A percentile compares a stretch with the other conserved stretches of the same genome.
phyloP scores from a whole-genome alignment of 2,797 vertebrate species.

The Champsocephalus esox region DNA sequence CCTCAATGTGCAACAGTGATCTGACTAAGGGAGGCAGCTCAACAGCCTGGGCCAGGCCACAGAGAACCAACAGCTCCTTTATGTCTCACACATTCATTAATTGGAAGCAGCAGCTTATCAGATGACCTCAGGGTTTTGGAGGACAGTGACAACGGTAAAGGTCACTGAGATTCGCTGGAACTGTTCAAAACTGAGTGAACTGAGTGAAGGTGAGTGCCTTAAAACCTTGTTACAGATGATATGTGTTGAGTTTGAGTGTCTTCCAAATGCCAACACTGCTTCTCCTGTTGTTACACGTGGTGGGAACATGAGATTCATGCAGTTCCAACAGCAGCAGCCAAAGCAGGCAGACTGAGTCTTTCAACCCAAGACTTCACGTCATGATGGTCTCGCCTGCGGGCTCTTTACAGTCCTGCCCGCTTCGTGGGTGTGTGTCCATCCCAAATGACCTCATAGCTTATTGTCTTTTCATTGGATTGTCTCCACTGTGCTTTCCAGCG shows the following conservation, averaged over 20 bases:
- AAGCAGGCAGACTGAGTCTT: slow-evolving; percentile 3
- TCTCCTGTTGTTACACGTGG: slow-evolving; percentile 6
- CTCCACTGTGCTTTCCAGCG: slow-evolving; percentile 30
- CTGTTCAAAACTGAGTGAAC: not conserved
- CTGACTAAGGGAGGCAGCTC: too few species aligned
- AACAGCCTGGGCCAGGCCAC: not conserved
- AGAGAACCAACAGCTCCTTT: not conserved
- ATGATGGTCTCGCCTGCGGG: slow-evolving; percentile 48
- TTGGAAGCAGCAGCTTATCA: not conserved
- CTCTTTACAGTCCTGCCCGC: slow-evolving; percentile 23
- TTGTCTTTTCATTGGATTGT: slow-evolving; percentile 50
- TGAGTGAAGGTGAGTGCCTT: not conserved
- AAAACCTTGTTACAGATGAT: slow-evolving; percentile 22
- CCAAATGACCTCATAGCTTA: slow-evolving; percentile 48
- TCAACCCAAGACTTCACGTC: slow-evolving; percentile 54
- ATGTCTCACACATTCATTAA: not conserved
- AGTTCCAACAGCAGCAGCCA: slow-evolving; percentile 21
- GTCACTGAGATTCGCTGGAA: not conserved
- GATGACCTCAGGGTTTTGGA: not conserved
- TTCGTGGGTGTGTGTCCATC: slow-evolving; percentile 43
- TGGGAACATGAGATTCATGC: slow-evolving; percentile 21
- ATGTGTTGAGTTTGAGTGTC: slow-evolving; percentile 15
- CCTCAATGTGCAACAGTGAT: not conserved
- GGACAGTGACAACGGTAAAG: not conserved
- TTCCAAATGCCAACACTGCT: slow-evolving; percentile 14